phyloP scores from a whole-genome alignment of 2,797 vertebrate species.

The Danionella dracula region DNA sequence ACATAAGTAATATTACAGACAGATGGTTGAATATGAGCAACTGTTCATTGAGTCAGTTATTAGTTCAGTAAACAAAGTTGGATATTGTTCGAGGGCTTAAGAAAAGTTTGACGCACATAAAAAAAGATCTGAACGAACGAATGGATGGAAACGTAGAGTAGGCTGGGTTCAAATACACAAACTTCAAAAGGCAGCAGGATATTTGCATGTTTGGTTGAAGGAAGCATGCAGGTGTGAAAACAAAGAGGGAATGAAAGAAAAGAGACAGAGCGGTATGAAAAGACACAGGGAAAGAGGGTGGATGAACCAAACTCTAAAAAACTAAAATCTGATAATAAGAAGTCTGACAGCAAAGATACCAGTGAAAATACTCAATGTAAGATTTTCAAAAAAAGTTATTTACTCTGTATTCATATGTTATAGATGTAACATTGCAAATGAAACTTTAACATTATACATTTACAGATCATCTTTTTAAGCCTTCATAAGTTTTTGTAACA shows the following conservation, averaged over 20 bases:
- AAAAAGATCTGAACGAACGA: background rate
- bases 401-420: too few species aligned
- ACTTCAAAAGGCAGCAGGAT: background rate
- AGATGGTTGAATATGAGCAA: background rate
- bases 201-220: conserved; percentile 8
- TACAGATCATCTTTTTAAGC: too few species aligned
- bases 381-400: too few species aligned
- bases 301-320: too few species aligned
- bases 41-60: background rate
- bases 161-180: background rate
- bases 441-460: too few species aligned
- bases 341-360: too few species aligned
- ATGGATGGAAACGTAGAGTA: background rate
- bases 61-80: background rate
- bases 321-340: too few species aligned
- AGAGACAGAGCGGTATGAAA: background rate
- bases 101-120: background rate
- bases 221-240: conserved; percentile 15
- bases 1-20: background rate
- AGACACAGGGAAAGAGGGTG: background rate
- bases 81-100: background rate
- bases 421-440: too few species aligned
- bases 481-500: too few species aligned
- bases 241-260: background rate
- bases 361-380: too few species aligned